Conservation (phyloP, 2,797 vertebrate species). For the Rallus crepitans region DNA sequence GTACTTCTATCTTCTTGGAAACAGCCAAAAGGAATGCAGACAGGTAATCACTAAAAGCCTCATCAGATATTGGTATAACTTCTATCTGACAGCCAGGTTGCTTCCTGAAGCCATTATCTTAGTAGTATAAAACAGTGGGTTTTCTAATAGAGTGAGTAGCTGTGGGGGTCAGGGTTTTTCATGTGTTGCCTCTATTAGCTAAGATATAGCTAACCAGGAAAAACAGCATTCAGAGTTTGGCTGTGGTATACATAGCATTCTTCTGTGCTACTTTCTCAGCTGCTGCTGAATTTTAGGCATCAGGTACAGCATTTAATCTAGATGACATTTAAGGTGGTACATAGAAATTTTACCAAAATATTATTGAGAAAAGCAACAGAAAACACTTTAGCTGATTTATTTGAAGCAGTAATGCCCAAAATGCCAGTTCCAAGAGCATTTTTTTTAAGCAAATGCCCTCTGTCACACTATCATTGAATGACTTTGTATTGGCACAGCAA, state of each 20-base stretch:
- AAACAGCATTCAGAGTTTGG: neutral
- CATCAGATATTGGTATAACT: neutral
- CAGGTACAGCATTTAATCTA: constrained; percentile 41
- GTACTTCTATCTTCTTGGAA: neutral
- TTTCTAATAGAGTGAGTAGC: neutral
- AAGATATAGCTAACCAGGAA: neutral
- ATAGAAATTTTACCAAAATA: constrained; percentile 40
- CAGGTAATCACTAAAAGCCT: neutral
- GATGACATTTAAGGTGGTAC: constrained; percentile 10
- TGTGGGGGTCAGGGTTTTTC: neutral
- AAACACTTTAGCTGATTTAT: constrained; percentile 51
- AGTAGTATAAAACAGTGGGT: neutral
- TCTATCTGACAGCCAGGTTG: neutral
- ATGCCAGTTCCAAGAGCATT: neutral
- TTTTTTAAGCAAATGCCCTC: constrained; percentile 21
- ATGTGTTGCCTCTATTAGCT: neutral
- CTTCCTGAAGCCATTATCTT: neutral
- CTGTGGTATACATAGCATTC: neutral
- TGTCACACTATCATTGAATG: constrained; percentile 42
- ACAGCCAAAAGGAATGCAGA: neutral
- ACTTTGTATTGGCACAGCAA: neutral
- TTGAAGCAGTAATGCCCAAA: constrained; percentile 27
- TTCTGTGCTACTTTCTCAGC: neutral
- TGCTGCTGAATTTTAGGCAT: constrained; percentile 21
- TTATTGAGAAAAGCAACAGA: neutral